Base-by-base conservation (phyloP, 2,888 invertebrate species). In the Malachius bipustulatus region DNA sequence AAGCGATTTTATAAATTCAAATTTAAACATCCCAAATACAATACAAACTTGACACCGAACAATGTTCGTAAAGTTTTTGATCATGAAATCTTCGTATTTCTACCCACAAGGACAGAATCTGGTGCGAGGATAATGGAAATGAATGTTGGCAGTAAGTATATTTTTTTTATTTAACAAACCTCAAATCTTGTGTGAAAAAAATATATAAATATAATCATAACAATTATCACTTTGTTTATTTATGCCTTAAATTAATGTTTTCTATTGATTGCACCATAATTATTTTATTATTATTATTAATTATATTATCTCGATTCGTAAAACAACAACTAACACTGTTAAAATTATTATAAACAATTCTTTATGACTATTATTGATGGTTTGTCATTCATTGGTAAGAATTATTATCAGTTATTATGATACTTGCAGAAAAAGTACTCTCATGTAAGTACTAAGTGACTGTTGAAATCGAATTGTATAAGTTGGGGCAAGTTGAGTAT, bases 1-100 rank as follows among this genome's bases (percentile, higher is more conserved):
- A 73, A 74, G 63, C 70, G 71, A 34, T 83, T 75, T 51, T 85
- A 79, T 60, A 72, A 71, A 49, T 83, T 81, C 60, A 73, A 75
- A 43, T 32, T 60, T 10, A 70, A 71, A 40, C 69, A 85, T 49
- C 70, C 72, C 1, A 68, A 71, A 11, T 67, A 77, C 36, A 77
- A 75, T 49, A 55, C 61, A 1, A 66, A 77, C 45, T 64, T 87
- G 30, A 50, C 71, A 4, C 83, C 84, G 0, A 65, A 66, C 3
- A 64, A 61, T n/a, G 67, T 80, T 4, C 65, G 69, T n/a, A 62
- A 69, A 24, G 71, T 77, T 2, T 75, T 82, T 46, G 64, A 71
- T 40, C 69, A 75, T 36, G 76, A 77, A 36, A 63, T 83, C 8
- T 62, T 85, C 1, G 67, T 72, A 4, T 75, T 85, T 31, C 52